These are phyloP conservation scores for Aphelinus atriplicis DNA, from an alignment of 1,140 invertebrate genomes.

Conservation along the genomic window DNA sequence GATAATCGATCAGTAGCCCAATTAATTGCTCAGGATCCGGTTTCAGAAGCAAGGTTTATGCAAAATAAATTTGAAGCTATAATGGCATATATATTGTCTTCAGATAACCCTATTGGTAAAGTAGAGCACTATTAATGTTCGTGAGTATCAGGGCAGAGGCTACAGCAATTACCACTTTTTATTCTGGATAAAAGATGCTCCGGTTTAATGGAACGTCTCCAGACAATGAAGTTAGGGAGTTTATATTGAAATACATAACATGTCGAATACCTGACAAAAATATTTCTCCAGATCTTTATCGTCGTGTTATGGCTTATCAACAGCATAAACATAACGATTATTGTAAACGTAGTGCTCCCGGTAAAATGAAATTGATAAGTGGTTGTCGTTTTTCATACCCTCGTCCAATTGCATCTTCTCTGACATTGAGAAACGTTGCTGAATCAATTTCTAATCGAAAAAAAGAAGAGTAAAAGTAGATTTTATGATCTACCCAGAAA, in stretches of 20 bases:
- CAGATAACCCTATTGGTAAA: no score
- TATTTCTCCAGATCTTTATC: slow-evolving; percentile 40
- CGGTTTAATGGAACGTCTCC: slow-evolving; percentile 44
- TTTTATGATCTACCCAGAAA: slow-evolving; percentile 51
- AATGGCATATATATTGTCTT: no score
- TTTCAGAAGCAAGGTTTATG: no score
- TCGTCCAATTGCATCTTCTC: slow-evolving; percentile 42
- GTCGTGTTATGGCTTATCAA: slow-evolving; percentile 44
- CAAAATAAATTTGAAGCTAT: no score
- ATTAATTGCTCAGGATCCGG: no score
- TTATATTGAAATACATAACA: slow-evolving; percentile 53
- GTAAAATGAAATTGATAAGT: slow-evolving; percentile 27
- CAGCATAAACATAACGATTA: slow-evolving; percentile 46
- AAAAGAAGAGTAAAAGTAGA: slow-evolving; percentile 45
- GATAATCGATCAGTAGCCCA: no score
- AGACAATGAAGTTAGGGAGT: slow-evolving; percentile 48
- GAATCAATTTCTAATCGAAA: slow-evolving; percentile 45
- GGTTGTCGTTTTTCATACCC: slow-evolving; percentile 48
- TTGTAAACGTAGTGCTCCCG: slow-evolving; percentile 38
- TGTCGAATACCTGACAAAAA: slow-evolving; percentile 46
- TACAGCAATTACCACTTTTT: slow-evolving; percentile 54
- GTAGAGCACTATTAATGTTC: slow-evolving; percentile 45
- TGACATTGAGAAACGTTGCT: slow-evolving; percentile 43
- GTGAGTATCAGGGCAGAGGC: slow-evolving; percentile 52
- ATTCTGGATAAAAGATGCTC: slow-evolving; percentile 50